Base-by-base conservation (phyloP, 2,113 vertebrate species). In the Urocitellus parryii region DNA sequence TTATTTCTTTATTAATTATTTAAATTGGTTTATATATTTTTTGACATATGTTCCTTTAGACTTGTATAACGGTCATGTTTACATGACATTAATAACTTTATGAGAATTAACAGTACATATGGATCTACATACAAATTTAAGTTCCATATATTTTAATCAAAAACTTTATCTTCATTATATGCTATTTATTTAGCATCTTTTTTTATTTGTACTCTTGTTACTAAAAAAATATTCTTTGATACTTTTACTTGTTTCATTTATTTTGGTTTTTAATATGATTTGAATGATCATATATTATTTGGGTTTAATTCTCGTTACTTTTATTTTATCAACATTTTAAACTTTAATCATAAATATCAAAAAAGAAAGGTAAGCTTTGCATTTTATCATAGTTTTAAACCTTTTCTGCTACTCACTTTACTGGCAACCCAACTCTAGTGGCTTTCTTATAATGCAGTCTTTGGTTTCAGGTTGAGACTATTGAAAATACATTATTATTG, bases 271-370 rank as follows among this genome's bases (percentile, higher is more conserved):
- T 53, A 82, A 61, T 70, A 39, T 68, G 20, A 78, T 79, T 42
- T 93, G 18, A 58, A 83, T 53, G 12, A 72, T 51, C 42, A 32
- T 42, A 83, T 65, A 17, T 42, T n/a, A 89, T 68, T 86, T 83
- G 81, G 32, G n/a, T 76, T 56, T 1, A 42, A 77, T 85, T 77
- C 67, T 78, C 11, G 22, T 81, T 53, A 58, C 6, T 65, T 86
- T 82, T 42, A n/a, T 16, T 96, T 95, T 90, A 34, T 4, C 32
- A 85, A 91, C 7, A 70, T 58, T 90, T 93, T 42, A 70, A 74
- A 84, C 8, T 83, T 95, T 70, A 51, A 87, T 68, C 73, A 90
- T 90, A 78, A 87, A 83, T 37, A 67, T 53, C 12, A 67, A 83
- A 92, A 86, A 65, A 82, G 56, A 82, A 83, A 83, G 82, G 65